Percentiles rank a stretch among this genome's conserved stretches.
Evolutionary conservation across 2,888 invertebrate genomes (phyloP).

Genomic region (Ormyrus labotus): DNA sequence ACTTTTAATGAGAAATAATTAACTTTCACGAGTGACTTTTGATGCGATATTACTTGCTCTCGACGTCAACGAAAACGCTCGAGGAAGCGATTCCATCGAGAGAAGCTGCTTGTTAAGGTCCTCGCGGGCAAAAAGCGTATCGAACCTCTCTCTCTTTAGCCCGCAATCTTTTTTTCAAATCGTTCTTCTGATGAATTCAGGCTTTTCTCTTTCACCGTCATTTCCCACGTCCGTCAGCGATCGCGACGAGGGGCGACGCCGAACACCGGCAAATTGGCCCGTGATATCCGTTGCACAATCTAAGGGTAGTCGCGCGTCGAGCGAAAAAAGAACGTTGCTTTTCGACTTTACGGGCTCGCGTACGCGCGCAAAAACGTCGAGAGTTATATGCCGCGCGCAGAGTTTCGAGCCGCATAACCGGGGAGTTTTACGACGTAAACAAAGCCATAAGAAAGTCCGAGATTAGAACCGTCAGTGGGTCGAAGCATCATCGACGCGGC

Average conservation of each 20-base stretch:
- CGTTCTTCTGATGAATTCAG: conserved; percentile 7
- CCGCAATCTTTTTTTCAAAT: conserved; percentile 4
- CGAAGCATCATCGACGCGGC: too few relatives aligned
- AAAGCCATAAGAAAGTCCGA: neutral
- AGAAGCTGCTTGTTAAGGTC: conserved; percentile 17
- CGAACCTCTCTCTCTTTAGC: neutral
- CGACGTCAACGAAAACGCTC: conserved; percentile 14
- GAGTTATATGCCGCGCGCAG: too few relatives aligned
- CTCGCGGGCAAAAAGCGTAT: conserved; percentile 31
- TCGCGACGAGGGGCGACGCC: neutral
- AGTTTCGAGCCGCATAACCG: too few relatives aligned
- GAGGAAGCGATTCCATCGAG: conserved; percentile 19
- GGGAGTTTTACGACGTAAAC: too few relatives aligned
- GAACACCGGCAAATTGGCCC: neutral
- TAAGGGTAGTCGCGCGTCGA: too few relatives aligned
- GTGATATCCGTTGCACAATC: too few relatives aligned
- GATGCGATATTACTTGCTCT: neutral
- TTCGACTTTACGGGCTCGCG: too few relatives aligned
- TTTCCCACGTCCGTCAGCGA: conserved; percentile 3
- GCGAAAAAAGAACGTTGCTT: too few relatives aligned
- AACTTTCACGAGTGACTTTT: conserved; percentile 37
- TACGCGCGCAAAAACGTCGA: too few relatives aligned
- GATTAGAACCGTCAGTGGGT: neutral
- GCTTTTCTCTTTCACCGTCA: conserved; percentile 2
- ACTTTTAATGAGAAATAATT: conserved; percentile 25